These are phyloP conservation scores for Cygnus olor DNA, from an alignment of 2,797 vertebrate species.

Conservation along the genomic window DNA sequence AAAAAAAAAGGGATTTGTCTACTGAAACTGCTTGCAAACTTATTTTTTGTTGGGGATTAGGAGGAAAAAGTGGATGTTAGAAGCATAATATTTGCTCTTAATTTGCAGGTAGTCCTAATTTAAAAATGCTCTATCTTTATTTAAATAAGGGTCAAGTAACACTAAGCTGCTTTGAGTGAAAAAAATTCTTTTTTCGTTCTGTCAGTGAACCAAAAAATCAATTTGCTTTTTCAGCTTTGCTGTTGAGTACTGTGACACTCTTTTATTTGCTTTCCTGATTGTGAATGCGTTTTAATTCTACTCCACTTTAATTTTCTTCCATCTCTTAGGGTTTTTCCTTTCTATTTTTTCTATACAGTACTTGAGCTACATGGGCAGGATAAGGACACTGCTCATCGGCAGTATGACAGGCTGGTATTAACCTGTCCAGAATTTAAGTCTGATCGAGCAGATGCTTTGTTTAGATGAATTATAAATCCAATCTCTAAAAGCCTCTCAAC, in stretches of 20 bases:
- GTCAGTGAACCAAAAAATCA: not conserved
- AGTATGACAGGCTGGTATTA: constrained; percentile 45
- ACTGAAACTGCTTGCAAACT: not conserved
- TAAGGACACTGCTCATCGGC: not conserved
- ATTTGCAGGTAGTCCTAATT: not conserved
- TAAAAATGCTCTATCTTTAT: not conserved
- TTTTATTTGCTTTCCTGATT: not conserved
- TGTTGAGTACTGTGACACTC: not conserved
- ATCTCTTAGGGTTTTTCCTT: not conserved
- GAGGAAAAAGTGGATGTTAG: not conserved
- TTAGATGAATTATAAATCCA: constrained; percentile 7
- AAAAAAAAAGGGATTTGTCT: not conserved
- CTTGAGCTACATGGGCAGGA: constrained; percentile 26
- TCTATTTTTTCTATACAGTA: not conserved
- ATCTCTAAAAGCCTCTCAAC: constrained; percentile 24
- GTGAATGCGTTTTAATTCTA: constrained; percentile 17
- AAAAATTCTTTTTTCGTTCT: not conserved
- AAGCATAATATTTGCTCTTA: not conserved
- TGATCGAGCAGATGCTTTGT: constrained; percentile 29
- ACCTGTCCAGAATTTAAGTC: constrained; percentile 33
- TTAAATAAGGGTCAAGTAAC: not conserved
- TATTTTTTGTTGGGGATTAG: not conserved
- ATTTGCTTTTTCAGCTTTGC: not conserved
- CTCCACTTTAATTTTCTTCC: not conserved
- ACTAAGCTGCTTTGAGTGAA: not conserved